Conservation (phyloP, 2,797 vertebrate genomes). For the Myiotriccus ornatus region DNA sequence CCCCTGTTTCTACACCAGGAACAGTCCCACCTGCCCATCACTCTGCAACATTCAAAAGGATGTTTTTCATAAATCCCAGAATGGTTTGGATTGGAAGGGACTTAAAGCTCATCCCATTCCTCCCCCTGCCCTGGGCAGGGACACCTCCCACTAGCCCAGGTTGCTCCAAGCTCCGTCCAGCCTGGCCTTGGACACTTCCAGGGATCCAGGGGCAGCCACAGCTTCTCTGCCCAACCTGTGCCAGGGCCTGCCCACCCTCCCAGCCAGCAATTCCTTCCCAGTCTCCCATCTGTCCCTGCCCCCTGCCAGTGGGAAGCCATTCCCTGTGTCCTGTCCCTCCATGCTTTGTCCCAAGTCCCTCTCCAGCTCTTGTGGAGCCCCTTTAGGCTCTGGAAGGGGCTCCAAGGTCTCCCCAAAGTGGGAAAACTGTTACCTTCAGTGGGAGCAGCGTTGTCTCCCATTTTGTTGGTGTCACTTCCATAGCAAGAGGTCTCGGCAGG, state of each 20-base stretch:
- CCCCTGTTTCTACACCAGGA: neutral
- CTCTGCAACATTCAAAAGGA: rapidly evolving
- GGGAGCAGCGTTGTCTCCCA: neutral
- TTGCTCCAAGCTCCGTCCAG: neutral
- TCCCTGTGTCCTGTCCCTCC: neutral
- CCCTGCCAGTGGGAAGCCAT: neutral
- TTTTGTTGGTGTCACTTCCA: neutral
- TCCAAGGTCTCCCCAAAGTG: neutral
- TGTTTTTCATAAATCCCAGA: neutral
- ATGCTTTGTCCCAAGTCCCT: neutral
- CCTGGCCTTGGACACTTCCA: neutral
- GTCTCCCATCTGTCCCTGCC: rapidly evolving
- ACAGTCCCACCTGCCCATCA: neutral
- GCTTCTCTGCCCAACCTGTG: neutral
- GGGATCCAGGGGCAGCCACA: neutral
- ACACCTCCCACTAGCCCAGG: neutral
- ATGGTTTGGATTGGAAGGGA: neutral
- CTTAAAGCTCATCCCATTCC: rapidly evolving
- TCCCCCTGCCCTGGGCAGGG: neutral
- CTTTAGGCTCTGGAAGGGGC: neutral
- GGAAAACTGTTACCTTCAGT: neutral
- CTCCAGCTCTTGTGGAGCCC: neutral
- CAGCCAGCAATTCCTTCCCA: neutral
- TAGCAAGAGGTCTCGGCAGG: neutral
- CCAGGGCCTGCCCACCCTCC: neutral